phyloP scores from a whole-genome alignment of 2,888 invertebrate genomes.

The Agrochola circellaris region DNA sequence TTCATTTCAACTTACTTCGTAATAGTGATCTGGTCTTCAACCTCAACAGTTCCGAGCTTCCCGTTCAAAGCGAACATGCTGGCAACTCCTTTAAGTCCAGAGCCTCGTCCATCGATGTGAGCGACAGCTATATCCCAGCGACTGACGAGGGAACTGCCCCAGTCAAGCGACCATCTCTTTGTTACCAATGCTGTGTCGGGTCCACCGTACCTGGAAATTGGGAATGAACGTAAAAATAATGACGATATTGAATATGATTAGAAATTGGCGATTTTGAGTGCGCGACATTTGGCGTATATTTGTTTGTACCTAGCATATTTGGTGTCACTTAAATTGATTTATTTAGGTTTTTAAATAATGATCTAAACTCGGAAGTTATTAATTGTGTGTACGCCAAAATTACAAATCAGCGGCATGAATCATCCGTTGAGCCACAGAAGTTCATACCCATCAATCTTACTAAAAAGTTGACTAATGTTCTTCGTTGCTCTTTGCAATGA shows the following conservation, averaged over 20 bases:
- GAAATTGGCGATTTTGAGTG: background rate
- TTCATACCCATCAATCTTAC: background rate
- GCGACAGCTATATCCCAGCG: slow-evolving; percentile 96
- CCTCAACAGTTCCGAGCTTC: slow-evolving; percentile 96
- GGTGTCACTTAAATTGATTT: background rate
- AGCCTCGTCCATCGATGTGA: slow-evolving; percentile 97
- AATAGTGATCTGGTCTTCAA: slow-evolving; percentile 97
- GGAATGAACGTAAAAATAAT: background rate
- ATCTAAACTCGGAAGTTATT: background rate
- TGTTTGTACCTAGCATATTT: background rate
- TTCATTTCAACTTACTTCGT: slow-evolving; percentile 90
- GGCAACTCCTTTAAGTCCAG: slow-evolving; percentile 95
- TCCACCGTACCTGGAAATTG: slow-evolving; percentile 94
- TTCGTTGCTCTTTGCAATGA: background rate
- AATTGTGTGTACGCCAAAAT: background rate
- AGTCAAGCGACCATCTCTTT: slow-evolving; percentile 95
- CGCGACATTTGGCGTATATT: too few relatives aligned
- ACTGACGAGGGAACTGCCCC: slow-evolving; percentile 96
- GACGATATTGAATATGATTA: background rate
- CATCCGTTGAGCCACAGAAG: background rate
- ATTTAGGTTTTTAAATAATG: background rate
- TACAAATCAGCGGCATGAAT: background rate
- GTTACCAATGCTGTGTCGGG: slow-evolving; percentile 97
- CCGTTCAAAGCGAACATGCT: slow-evolving; percentile 96
- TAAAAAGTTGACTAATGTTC: too few relatives aligned